phyloP scores from a whole-genome alignment of 1,140 invertebrate genomes.

The Sinella curviseta region DNA sequence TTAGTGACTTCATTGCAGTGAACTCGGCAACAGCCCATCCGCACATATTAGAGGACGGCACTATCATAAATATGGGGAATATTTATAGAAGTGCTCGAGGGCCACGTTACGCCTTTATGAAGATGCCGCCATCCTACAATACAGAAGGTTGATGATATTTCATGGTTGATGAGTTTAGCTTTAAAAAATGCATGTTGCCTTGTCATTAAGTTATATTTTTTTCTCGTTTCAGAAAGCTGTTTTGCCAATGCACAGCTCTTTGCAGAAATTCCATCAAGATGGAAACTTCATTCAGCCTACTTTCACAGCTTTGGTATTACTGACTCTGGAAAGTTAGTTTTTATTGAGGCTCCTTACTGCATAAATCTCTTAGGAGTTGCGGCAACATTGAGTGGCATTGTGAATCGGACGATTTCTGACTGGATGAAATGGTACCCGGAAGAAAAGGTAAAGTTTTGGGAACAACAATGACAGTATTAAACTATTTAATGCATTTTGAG shows the following conservation, averaged over 20 bases:
- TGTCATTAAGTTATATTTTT: no score
- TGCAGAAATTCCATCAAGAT: conserved; percentile 53
- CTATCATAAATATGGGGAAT: conserved; percentile 54
- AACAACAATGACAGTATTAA: no score
- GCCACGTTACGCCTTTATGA: conserved; percentile 46
- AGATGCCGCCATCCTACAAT: conserved; percentile 45
- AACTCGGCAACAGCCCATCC: conserved; percentile 54
- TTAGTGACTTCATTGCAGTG: conserved; percentile 51
- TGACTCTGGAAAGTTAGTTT: conserved; percentile 58
- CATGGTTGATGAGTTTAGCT: no score
- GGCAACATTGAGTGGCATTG: no score
- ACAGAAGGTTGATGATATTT: conserved; percentile 35
- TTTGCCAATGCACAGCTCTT: conserved; percentile 51
- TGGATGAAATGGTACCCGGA: conserved; percentile 57
- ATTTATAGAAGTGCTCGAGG: conserved; percentile 43
- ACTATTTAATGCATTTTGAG: no score
- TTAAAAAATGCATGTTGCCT: no score
- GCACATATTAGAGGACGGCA: conserved; percentile 54
- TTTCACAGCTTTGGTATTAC: conserved; percentile 62
- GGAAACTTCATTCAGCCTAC: conserved; percentile 56
- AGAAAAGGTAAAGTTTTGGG: no score
- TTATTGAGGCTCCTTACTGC: conserved; percentile 58
- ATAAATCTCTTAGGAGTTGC: conserved; percentile 55
- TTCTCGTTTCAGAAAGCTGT: background rate
- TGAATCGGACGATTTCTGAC: conserved; percentile 54